Evolutionary conservation across 64 coral and sea anemone species (phyloP).

Genomic region (Hydrozoanthus tunicans): DNA sequence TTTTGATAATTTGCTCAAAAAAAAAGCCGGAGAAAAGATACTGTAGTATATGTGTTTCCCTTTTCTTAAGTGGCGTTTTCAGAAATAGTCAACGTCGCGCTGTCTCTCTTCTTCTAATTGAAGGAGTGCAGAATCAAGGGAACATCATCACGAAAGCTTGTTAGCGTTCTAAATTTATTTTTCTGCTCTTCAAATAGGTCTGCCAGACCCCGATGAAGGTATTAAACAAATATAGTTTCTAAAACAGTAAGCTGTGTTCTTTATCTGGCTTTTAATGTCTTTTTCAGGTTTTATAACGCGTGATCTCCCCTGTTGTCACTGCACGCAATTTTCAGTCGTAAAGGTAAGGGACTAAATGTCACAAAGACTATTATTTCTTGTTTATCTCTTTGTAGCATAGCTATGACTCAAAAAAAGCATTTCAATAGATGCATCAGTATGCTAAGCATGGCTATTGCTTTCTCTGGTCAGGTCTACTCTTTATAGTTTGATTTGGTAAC

Average conservation of each 20-base stretch:
- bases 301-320: constrained; percentile 45
- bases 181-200: background rate
- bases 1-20: no score
- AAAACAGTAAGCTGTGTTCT: background rate
- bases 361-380: background rate
- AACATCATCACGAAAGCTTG: constrained; percentile 31
- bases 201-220: background rate
- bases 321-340: constrained; percentile 35
- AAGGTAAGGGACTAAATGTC: constrained; percentile 22
- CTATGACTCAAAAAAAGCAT: background rate
- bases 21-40: background rate
- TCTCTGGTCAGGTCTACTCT: no score
- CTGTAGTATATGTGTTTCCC: constrained; percentile 12
- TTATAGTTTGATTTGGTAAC: background rate
- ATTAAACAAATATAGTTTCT: background rate
- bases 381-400: background rate
- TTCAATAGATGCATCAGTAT: background rate
- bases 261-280: constrained; percentile 17
- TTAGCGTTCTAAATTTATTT: background rate
- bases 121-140: background rate
- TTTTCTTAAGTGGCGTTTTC: background rate
- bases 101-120: background rate
- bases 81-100: background rate
- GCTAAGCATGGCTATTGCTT: background rate
- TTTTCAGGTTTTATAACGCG: constrained; percentile 54